These are phyloP conservation scores for Abrostola tripartita DNA, from an alignment of 2,888 invertebrate genomes.

Conservation along the genomic window DNA sequence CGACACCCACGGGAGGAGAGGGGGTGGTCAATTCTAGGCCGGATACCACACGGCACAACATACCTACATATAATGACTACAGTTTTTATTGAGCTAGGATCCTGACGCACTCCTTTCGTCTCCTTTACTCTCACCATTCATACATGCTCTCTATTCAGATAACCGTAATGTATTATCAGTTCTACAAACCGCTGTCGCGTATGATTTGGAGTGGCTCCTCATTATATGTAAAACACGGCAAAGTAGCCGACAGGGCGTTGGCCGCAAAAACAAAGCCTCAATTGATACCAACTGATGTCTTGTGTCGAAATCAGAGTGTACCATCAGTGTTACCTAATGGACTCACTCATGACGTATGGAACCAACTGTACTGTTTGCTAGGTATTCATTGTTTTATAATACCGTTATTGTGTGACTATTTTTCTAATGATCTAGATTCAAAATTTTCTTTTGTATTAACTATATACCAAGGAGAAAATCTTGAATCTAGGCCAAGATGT, in stretches of 20 bases:
- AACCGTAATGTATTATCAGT: neutral
- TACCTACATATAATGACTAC: no score
- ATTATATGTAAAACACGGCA: slow-evolving; percentile 73
- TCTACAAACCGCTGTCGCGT: slow-evolving; percentile 47
- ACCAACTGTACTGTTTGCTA: slow-evolving; percentile 42
- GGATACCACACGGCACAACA: no score
- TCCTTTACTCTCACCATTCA: no score
- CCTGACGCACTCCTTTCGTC: no score
- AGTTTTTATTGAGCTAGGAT: no score
- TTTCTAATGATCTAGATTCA: no score
- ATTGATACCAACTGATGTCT: slow-evolving; percentile 77
- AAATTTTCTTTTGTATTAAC: no score
- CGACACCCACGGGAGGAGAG: no score
- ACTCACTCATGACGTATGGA: slow-evolving; percentile 53
- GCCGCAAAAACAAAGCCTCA: slow-evolving; percentile 82
- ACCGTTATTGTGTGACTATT: neutral
- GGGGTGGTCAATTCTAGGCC: no score
- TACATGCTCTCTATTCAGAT: no score
- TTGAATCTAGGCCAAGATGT: no score
- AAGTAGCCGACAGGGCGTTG: slow-evolving; percentile 76
- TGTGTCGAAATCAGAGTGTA: slow-evolving; percentile 79
- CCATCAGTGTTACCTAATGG: slow-evolving; percentile 68
- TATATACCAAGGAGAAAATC: no score
- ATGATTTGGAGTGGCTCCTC: slow-evolving; percentile 56
- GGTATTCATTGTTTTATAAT: neutral